A percentile compares a stretch with the other conserved stretches of the same genome.
Evolutionary conservation across 2,113 vertebrate genomes (phyloP).

Genomic region (Paratilapia polleni): DNA sequence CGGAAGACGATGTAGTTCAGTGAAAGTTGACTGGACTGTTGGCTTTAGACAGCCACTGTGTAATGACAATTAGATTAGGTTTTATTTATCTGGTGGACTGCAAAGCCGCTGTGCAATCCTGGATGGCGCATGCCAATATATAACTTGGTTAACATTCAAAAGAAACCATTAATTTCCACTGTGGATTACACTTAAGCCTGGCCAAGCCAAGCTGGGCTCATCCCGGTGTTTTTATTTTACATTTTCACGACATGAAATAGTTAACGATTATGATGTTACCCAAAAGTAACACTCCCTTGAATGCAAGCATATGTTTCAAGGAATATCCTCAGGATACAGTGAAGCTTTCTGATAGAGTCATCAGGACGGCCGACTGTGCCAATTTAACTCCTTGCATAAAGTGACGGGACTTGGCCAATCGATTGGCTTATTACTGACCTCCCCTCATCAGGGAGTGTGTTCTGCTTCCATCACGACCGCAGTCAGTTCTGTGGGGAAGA

Average conservation of each 20-base stretch:
- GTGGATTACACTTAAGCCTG: constrained; percentile 23
- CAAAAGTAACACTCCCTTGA: constrained; percentile 16
- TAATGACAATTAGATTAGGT: constrained; percentile 5
- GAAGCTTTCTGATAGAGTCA: constrained; percentile 39
- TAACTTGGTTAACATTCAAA: constrained; percentile 43
- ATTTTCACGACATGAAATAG: constrained; percentile 14
- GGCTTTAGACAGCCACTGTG: neutral
- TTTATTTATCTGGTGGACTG: constrained; percentile 27
- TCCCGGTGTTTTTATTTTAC: constrained; percentile 21
- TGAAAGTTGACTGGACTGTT: neutral
- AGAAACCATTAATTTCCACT: constrained; percentile 51
- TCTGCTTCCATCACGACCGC: constrained; percentile 68
- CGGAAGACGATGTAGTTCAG: constrained; percentile 12
- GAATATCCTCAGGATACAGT: constrained; percentile 10
- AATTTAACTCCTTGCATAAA: constrained; percentile 59
- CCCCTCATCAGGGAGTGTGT: constrained; percentile 57
- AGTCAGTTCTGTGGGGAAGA: constrained; percentile 61
- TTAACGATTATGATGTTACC: constrained; percentile 13
- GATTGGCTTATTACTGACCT: constrained; percentile 73
- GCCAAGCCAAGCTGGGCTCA: constrained; percentile 35
- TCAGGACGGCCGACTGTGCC: constrained; percentile 42
- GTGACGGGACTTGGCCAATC: constrained; percentile 63
- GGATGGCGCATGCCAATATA: constrained; percentile 16
- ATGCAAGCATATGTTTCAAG: neutral
- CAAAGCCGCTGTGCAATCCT: neutral